Base-by-base conservation (phyloP, 2,888 invertebrate genomes). In the Congeria kusceri region DNA sequence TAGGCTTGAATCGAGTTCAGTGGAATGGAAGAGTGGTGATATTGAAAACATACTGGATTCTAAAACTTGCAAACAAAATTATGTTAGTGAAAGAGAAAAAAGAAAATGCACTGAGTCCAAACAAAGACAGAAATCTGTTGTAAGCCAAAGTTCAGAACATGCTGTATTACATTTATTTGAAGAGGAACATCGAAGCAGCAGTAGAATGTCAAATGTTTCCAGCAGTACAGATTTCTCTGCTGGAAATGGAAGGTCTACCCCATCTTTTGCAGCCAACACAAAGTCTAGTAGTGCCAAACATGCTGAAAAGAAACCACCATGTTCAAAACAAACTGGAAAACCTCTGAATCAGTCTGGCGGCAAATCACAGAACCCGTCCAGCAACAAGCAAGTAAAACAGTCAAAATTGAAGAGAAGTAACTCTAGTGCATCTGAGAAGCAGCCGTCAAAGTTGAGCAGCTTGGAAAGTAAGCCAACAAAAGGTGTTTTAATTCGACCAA, bases 271-370 rank as follows among this genome's bases (percentile, higher is more conserved):
- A 32, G 77, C 82, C 27, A 68, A 68, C 29, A 74, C 77, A 7
- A 70, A 58, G 27, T 64, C 80, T 15, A 83, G 80, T 62, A 83
- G 68, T 80, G 79, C 77, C 53, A 83, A 80, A 70, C 66, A 44
- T 77, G 49, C 68, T 25, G 77, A 75, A 0, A 80, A 77, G 23
- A 80, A 74, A 74, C 82, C 80, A n/a, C 83, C 77, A 46, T 77
- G 74, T 79, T 76, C 79, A 56, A 84, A 80, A 73, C 28, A 39
- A 23, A 47, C 61, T 13, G 20, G 18, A n/a, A 66, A 28, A 46
- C 15, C 67, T 27, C 39, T 18, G 13, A 71, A 47, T 32, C 39
- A 63, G 49, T 67, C 73, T 28, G 63, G 32, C 28, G 29, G 28
- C 53, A 61, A 47, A 49, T 57, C 39, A 20, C n/a, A 20, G 47